Conservation (phyloP, 2,888 invertebrate genomes). For the Dolomedes plantarius region DNA sequence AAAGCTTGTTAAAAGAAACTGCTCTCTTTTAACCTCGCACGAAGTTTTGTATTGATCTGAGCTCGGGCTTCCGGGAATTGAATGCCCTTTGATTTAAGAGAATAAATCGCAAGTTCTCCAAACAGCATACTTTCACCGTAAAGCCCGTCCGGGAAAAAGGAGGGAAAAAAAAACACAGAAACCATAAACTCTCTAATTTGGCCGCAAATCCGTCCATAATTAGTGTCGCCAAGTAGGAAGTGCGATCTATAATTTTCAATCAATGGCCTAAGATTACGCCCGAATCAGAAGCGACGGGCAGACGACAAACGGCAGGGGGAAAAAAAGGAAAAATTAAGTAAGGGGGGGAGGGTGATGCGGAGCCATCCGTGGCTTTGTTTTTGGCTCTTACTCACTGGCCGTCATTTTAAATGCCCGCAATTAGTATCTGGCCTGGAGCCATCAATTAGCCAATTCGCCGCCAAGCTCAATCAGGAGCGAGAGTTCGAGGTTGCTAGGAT, state of each 20-base stretch:
- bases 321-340: constrained; percentile 14
- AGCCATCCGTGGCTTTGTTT: constrained; percentile 48
- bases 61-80: neutral
- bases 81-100: neutral
- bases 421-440: constrained; percentile 61
- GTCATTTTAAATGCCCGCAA: constrained; percentile 65
- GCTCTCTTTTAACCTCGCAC: too few relatives aligned
- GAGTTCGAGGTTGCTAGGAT: neutral
- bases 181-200: constrained; percentile 12
- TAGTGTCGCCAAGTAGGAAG: constrained; percentile 46
- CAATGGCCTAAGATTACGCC: constrained; percentile 52
- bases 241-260: constrained; percentile 63
- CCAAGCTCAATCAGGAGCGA: constrained; percentile 16
- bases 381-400: constrained; percentile 55
- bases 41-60: neutral
- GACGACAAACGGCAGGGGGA: neutral
- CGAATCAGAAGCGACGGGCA: constrained; percentile 27
- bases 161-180: neutral
- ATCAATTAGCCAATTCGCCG: constrained; percentile 67
- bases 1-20: too few relatives aligned
- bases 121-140: neutral
- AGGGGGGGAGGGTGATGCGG: neutral
- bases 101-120: neutral
- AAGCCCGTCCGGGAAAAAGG: neutral
- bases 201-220: constrained; percentile 38